phyloP scores from a whole-genome alignment of 2,888 invertebrate genomes.

The Galerucella pusilla region DNA sequence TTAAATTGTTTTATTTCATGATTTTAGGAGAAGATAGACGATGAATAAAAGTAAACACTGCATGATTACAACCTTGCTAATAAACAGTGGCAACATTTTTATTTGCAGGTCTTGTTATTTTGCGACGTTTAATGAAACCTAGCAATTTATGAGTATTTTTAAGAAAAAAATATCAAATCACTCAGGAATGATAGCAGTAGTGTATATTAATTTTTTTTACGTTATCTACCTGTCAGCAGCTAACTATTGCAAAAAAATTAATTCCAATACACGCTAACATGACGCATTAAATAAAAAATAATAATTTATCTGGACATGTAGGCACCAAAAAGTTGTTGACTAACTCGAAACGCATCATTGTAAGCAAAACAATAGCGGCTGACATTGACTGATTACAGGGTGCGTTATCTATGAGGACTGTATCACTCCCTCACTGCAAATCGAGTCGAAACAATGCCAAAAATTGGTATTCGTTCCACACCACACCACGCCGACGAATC shows the following conservation, averaged over 20 bases:
- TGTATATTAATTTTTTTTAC: background rate
- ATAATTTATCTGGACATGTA: slow-evolving; percentile 48
- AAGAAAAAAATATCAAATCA: no score
- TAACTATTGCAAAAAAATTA: background rate
- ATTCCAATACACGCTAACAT: slow-evolving; percentile 12
- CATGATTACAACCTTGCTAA: no score
- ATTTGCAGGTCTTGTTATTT: no score
- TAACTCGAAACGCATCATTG: slow-evolving; percentile 47
- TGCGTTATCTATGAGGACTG: slow-evolving; percentile 50
- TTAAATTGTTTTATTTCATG: no score
- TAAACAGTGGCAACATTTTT: no score
- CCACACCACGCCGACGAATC: slow-evolving; percentile 44
- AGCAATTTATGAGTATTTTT: no score
- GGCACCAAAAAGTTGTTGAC: slow-evolving; percentile 51
- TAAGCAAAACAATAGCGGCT: slow-evolving; percentile 54
- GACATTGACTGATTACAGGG: slow-evolving; percentile 55
- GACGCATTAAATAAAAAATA: slow-evolving; percentile 31
- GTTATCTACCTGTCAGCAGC: background rate
- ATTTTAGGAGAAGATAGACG: no score
- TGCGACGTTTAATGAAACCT: no score
- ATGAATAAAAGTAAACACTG: no score
- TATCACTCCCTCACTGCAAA: slow-evolving; percentile 50
- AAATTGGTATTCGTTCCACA: slow-evolving; percentile 53
- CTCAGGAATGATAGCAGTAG: no score
- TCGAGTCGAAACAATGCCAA: slow-evolving; percentile 52